Evolutionary conservation across 2,888 invertebrate species (phyloP).

Genomic region (Leptinotarsa tumamoca): DNA sequence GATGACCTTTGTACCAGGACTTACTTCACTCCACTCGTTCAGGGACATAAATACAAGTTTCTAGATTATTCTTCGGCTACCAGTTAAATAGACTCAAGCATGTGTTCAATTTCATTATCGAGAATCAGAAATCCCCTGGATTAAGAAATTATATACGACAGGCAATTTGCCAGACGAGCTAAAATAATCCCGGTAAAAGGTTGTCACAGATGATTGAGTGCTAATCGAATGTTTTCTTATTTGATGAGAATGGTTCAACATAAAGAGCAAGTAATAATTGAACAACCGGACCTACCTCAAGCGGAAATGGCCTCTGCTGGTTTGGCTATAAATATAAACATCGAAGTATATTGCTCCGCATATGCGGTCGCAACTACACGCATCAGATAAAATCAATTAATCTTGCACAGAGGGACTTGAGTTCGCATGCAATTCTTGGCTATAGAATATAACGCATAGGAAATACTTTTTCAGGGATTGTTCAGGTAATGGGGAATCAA

Average conservation of each 20-base stretch:
- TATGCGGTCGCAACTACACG: constrained; percentile 1
- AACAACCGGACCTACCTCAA: constrained; percentile 9
- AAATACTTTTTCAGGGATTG: too few species aligned
- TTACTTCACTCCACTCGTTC: too few species aligned
- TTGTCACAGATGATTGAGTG: constrained; percentile 9
- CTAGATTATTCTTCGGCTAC: not conserved
- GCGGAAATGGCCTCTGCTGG: constrained; percentile 7
- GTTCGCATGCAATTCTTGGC: not conserved
- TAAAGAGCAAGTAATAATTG: constrained; percentile 12
- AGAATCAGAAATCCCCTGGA: not conserved
- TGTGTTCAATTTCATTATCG: not conserved
- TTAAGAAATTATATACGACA: not conserved
- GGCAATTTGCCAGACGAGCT: constrained; percentile 4
- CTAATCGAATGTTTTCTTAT: constrained; percentile 14
- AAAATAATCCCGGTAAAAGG: constrained; percentile 9
- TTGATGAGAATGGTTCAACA: constrained; percentile 4
- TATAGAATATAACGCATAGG: not conserved
- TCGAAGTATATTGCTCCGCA: not conserved
- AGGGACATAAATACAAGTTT: too few species aligned
- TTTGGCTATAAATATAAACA: constrained; percentile 3
- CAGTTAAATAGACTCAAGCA: not conserved
- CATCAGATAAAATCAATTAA: constrained; percentile 1
- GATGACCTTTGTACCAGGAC: too few species aligned
- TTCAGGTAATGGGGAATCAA: too few species aligned
- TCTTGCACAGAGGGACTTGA: not conserved